Base-by-base conservation (phyloP, 2,113 vertebrate genomes). In the Ploceus nigricollis region DNA sequence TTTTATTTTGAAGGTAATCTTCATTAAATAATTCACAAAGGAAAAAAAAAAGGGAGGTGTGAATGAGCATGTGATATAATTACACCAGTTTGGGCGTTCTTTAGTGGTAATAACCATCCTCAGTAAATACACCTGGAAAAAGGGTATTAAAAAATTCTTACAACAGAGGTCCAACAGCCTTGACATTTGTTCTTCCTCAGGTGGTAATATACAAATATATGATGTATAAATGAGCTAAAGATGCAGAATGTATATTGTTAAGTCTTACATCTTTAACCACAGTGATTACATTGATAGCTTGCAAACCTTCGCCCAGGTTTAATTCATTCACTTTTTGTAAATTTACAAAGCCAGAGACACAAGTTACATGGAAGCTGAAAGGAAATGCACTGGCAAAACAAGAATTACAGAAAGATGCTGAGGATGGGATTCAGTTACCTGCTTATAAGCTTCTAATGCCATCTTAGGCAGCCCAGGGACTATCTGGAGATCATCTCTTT, bases 371-470 rank as follows among this genome's bases (percentile, higher is more conserved):
- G 69, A 57, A 68, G 53, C 31, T 88, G 85, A 80, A 76, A 50
- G 79, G 35, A 90, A 23, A 70, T 48, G 25, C 13, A 35, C 8
- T 63, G 61, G 33, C 44, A 88, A 75, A 92, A 70, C 11, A 64
- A 78, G 39, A 78, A 87, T 21, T 17, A 54, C 33, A 54, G 47
- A 51, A 73, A 63, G 51, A 68, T 42, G 60, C 57, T 71, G 69
- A 91, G 56, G 69, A 78, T 39, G 35, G 45, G 56, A 91, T 82
- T 89, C 57, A 31, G 15, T 84, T 87, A 79, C 92, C 90, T 79
- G 76, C 56, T 23, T 37, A 37, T 91, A 93, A 95, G 81, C 84
- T 63, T 63, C 77, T 93, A 95, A 96, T 78, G 78, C 65, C 65
- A 87, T 89, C 95, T 95, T 81, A 93, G 80, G 47, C 84, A 81